These are phyloP conservation scores for Micropterix aruncella DNA, from an alignment of 2,888 invertebrate genomes.

Conservation along the genomic window DNA sequence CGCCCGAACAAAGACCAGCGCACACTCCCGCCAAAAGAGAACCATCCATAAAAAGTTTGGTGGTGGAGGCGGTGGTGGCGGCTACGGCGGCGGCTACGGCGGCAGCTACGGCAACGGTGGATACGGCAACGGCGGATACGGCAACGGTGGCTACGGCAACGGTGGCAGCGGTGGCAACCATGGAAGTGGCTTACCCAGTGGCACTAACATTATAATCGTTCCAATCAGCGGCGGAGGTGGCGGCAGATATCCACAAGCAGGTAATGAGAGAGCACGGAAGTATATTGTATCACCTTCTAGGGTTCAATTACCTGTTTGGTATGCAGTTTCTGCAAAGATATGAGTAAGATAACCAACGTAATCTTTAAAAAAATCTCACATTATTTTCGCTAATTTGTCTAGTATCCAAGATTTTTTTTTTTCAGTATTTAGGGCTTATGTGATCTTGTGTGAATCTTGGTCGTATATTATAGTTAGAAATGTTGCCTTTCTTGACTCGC, in stretches of 20 bases:
- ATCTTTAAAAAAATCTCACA: too few relatives aligned
- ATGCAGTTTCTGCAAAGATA: too few relatives aligned
- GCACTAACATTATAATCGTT: background rate
- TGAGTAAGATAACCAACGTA: too few relatives aligned
- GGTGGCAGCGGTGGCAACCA: constrained; percentile 7
- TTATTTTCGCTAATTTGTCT: too few relatives aligned
- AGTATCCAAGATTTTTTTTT: too few relatives aligned
- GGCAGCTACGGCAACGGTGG: constrained; percentile 12
- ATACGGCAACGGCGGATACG: constrained; percentile 9
- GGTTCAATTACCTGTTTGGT: too few relatives aligned
- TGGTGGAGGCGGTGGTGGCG: constrained; percentile 2
- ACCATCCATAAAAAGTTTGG: background rate
- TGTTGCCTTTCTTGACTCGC: too few relatives aligned
- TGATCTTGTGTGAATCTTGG: too few relatives aligned
- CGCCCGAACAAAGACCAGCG: background rate
- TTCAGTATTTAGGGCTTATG: too few relatives aligned
- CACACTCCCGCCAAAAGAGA: background rate
- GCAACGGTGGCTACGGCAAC: constrained; percentile 7
- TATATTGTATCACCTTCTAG: too few relatives aligned
- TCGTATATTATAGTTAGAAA: too few relatives aligned
- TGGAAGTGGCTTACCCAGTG: constrained; percentile 10
- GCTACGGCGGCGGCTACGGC: constrained; percentile 10
- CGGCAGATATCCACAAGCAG: background rate
- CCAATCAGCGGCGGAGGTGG: background rate
- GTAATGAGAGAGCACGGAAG: too few relatives aligned